Evolutionary conservation across 2,797 vertebrate species (phyloP), one percentile per base, ranked within the genome.

Genomic region (Oreonectes daqikongensis): DNA sequence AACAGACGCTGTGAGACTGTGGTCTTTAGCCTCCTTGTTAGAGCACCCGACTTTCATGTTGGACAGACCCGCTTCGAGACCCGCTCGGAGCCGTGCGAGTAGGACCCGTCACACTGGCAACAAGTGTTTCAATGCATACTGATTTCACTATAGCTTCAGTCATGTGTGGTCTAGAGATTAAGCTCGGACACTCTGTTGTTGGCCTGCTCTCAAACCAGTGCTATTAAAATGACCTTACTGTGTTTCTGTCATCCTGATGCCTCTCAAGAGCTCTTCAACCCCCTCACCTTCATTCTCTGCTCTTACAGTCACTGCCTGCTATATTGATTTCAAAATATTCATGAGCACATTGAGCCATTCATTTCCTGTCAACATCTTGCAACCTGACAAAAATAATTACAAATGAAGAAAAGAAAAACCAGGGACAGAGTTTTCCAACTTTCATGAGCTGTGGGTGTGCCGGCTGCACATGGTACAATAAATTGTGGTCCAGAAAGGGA

Each of bases 321-420:
- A n/a, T n/a, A n/a, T 71, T 76, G 64, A 76, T 80, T 78, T 69
- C 28, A 48, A 69, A 78, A 80, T 77, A 60, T 75, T 68, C 75
- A 28, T 64, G 44, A 55, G 69, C 22, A 60, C 32, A 26, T 78
- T 64, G 60, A 60, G 50, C 18, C 4, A 48, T 60, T 35, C 61
- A 53, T 79, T 79, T 79, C 32, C 50, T 28, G 2, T 32, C 48
- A 70, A 52, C 73, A 55, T 79, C 65, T 76, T 50, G 57, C 65
- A 69, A 48, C 35, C 18, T 65, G 53, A 69, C 55, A 24, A 61
- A 84, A 76, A 83, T 72, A 76, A 78, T 83, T 80, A 78, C 42
- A 48, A 12, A 32, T 46, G 17, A 10, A 52, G 48, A 44, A 38
- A 17, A 60, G 24, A 28, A 57, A 67, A 61, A 53, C 50, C 35